phyloP scores from a whole-genome alignment of 2,888 invertebrate species.

The Strigamia maritima region DNA sequence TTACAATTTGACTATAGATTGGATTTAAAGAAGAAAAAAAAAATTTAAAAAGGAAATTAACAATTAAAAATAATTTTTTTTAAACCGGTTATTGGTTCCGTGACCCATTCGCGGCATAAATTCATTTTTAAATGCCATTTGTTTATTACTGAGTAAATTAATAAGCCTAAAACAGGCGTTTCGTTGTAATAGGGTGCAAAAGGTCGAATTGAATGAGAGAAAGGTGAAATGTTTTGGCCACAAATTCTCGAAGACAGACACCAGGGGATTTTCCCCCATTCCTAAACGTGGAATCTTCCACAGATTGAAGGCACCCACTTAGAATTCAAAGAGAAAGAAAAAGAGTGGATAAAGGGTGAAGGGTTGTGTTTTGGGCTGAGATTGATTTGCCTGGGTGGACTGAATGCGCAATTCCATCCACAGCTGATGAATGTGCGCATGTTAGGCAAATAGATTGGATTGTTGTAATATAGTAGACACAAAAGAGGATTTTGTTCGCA shows the following conservation, averaged over 20 bases:
- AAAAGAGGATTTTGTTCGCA: slow-evolving; percentile 19
- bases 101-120: not conserved
- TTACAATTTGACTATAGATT: not conserved
- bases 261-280: not conserved
- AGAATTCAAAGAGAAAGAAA: not conserved
- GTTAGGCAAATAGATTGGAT: slow-evolving; percentile 18
- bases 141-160: not conserved
- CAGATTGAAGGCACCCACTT: slow-evolving; percentile 16
- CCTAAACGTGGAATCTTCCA: slow-evolving; percentile 1
- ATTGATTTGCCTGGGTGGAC: slow-evolving; percentile 12
- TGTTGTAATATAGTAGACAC: slow-evolving; percentile 23
- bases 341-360: not conserved
- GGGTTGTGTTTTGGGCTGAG: slow-evolving; percentile 16
- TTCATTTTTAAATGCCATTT: not conserved
- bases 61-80: not conserved
- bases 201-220: slow-evolving; percentile 7
- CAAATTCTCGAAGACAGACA: slow-evolving; percentile 2
- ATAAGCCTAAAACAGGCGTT: slow-evolving; percentile 11
- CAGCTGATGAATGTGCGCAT: slow-evolving; percentile 19
- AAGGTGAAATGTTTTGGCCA: slow-evolving; percentile 1
- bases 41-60: not conserved
- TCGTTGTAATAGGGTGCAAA: not conserved
- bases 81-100: not conserved
- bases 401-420: not conserved
- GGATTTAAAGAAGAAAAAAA: not conserved